These are phyloP conservation scores for Hemiscyllium ocellatum DNA, from an alignment of 2,113 vertebrate genomes.

Conservation along the genomic window DNA sequence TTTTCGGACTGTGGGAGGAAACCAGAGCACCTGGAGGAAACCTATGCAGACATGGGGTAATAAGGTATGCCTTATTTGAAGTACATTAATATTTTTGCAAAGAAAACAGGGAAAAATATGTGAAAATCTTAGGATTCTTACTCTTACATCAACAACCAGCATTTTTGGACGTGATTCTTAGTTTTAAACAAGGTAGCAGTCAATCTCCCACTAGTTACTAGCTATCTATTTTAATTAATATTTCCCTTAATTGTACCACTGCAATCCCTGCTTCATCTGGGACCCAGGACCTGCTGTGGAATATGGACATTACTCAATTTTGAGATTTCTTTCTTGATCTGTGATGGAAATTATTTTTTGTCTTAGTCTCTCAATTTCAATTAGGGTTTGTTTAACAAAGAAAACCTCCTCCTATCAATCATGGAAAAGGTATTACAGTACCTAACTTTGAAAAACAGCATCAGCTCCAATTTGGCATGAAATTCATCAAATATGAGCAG, in stretches of 20 bases:
- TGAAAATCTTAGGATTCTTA: not conserved
- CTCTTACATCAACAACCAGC: not conserved
- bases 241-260: not conserved
- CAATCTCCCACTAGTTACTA: not conserved
- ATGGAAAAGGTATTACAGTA: not conserved
- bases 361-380: not conserved
- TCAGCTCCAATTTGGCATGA: not conserved
- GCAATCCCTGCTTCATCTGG: not conserved
- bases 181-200: not conserved
- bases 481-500: not conserved
- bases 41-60: not conserved
- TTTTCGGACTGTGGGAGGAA: too few species aligned
- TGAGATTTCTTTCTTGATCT: not conserved
- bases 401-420: not conserved
- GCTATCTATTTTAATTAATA: not conserved
- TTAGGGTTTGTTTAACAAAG: not conserved
- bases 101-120: not conserved
- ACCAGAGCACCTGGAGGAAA: too few species aligned
- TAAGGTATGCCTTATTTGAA: not conserved
- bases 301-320: not conserved
- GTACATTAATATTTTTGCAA: not conserved
- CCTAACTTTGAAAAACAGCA: not conserved
- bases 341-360: not conserved
- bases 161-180: not conserved
- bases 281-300: not conserved